phyloP scores from a whole-genome alignment of 1,140 invertebrate species.

The Stegodyphus mimosarum region DNA sequence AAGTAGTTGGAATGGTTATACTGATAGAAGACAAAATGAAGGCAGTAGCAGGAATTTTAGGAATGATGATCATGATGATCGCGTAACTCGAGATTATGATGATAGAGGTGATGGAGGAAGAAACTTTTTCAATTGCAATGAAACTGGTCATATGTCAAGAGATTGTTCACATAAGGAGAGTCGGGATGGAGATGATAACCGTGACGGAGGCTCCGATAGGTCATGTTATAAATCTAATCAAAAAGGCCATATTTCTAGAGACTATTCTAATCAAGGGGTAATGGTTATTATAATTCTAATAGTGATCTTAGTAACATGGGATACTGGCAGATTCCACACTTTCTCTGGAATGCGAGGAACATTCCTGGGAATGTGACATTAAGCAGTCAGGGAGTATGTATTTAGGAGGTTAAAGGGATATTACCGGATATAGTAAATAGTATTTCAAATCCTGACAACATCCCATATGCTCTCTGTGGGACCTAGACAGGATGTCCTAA shows the following conservation, averaged over 20 bases:
- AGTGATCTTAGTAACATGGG: conserved; percentile 30
- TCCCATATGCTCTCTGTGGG: too few species aligned
- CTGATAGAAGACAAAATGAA: too few species aligned
- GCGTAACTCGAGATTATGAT: conserved; percentile 67
- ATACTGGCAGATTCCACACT: too few species aligned
- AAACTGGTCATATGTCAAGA: conserved; percentile 69
- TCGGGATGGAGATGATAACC: conserved; percentile 40
- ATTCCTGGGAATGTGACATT: too few species aligned
- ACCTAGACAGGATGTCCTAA: too few species aligned
- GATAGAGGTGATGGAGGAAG: conserved; percentile 55
- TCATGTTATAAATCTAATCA: conserved; percentile 68
- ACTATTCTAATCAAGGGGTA: conserved; percentile 65
- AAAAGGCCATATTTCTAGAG: conserved; percentile 67
- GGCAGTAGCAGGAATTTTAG: too few species aligned
- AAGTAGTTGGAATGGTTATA: too few species aligned
- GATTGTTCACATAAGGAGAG: conserved; percentile 68
- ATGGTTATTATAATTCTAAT: not conserved
- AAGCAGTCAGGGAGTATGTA: too few species aligned
- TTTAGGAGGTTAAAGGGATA: too few species aligned
- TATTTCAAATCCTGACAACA: too few species aligned
- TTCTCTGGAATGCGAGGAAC: too few species aligned
- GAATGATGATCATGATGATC: conserved; percentile 67
- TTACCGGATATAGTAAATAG: too few species aligned
- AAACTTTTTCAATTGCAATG: conserved; percentile 65
- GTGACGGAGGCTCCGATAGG: conserved; percentile 13